Evolutionary conservation across 2,797 vertebrate genomes (phyloP).

Genomic region (Synanceia verrucosa): DNA sequence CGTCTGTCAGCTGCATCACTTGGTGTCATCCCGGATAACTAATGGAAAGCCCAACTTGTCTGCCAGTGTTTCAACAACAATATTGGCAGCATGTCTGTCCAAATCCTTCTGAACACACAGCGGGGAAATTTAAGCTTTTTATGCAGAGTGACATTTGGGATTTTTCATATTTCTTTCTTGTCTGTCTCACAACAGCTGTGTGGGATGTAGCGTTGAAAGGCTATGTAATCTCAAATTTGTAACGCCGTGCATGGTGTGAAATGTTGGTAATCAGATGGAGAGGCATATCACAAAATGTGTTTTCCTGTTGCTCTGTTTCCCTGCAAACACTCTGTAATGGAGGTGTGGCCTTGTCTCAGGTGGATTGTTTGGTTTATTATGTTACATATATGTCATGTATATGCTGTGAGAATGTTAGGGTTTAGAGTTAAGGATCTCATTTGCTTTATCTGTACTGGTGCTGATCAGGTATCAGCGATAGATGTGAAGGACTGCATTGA

Average conservation of each 20-base stretch:
- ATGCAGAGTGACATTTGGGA: slow-evolving; percentile 32
- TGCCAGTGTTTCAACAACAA: neutral
- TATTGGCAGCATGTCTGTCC: slow-evolving; percentile 36
- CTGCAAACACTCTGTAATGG: neutral
- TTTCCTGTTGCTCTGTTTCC: neutral
- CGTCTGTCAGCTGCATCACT: slow-evolving; percentile 35
- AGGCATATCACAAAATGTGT: neutral
- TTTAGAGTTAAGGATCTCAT: neutral
- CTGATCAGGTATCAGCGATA: neutral
- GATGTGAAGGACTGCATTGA: neutral
- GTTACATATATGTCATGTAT: neutral
- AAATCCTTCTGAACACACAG: slow-evolving; percentile 33
- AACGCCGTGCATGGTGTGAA: slow-evolving; percentile 13
- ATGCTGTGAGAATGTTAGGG: neutral
- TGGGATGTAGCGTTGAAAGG: slow-evolving; percentile 31
- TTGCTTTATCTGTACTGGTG: neutral
- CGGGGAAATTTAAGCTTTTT: slow-evolving; percentile 31
- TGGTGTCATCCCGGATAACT: slow-evolving; percentile 36
- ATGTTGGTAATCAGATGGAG: slow-evolving; percentile 37
- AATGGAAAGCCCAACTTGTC: slow-evolving; percentile 36
- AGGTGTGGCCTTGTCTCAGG: neutral
- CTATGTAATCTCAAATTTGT: slow-evolving; percentile 40
- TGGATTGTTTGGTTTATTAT: neutral
- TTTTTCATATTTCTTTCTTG: slow-evolving; percentile 28
- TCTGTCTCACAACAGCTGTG: slow-evolving; percentile 18